Evolutionary conservation across 2,113 vertebrate species (phyloP).

Genomic region (Chroicocephalus ridibundus): DNA sequence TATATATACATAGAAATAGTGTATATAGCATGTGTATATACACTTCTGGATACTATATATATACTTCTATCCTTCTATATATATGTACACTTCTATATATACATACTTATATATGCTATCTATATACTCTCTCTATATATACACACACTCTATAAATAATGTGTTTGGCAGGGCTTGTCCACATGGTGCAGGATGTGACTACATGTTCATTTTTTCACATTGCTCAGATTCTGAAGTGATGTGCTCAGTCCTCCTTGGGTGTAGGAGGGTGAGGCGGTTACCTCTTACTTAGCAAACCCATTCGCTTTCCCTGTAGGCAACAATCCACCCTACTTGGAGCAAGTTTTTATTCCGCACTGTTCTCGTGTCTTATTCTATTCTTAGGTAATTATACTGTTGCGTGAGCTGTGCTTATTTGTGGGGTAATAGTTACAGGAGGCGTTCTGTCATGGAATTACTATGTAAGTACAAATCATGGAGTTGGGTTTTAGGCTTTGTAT

Average conservation of each 20-base stretch:
- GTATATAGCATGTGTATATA: background rate
- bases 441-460: background rate
- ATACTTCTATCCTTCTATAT: background rate
- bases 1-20: background rate
- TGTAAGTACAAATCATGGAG: background rate
- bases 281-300: background rate
- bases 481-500: background rate
- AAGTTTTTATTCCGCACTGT: background rate
- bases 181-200: background rate
- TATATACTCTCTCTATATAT: too few species aligned
- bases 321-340: background rate
- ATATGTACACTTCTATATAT: background rate
- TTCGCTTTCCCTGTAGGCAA: background rate
- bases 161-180: background rate
- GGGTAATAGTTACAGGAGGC: background rate
- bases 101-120: background rate
- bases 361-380: background rate
- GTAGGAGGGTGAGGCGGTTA: background rate
- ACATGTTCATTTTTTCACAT: background rate
- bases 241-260: background rate
- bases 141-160: too few species aligned
- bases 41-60: background rate
- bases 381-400: accelerated
- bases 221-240: background rate
- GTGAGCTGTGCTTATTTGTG: background rate